Base-by-base conservation (phyloP, 2,113 vertebrate genomes). In the Pholis gunnellus region DNA sequence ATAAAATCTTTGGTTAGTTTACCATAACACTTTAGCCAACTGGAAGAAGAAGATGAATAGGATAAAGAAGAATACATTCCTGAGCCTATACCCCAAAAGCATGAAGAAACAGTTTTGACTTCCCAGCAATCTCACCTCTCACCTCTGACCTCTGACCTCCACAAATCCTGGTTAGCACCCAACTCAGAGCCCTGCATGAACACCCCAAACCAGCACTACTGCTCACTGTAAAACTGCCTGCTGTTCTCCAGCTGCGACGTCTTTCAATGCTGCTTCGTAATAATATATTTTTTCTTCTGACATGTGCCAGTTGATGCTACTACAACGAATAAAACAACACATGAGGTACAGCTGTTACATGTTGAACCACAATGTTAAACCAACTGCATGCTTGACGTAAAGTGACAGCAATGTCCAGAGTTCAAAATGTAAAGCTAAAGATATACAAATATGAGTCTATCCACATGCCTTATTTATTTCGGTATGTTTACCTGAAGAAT, bases 71-170 rank as follows among this genome's bases (percentile, higher is more conserved):
- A 75, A 78, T 38, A 81, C 87, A 92, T 69, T 69, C 78, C 79
- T 78, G 60, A 63, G 73, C 38, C 80, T 90, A 52, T 88, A 86
- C 75, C 74, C 79, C 72, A 80, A 84, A 83, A 89, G 80, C 85
- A 89, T 83, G 59, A 81, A 88, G 81, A 88, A 91, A 85, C 75
- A 81, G 84, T 91, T 92, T 89, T 80, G 87, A 83, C 88, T 92
- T 92, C 87, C 91, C 90, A 78, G 85, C 86, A 34, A 79, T 87
- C 90, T 93, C 81, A 92, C 78, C 94, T 94, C 90, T 93, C 81
- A 92, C 78, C 94, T 94, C 84, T 95, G 83, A 94, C 93, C 93
- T 94, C 85, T 93, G 91, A 95, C 94, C 93, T 89, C 86, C 82
- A 90, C 91, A 94, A 94, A 95, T 93, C 93, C 92, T 63, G 73